Evolutionary conservation across 1,140 invertebrate species (phyloP).

Genomic region (Nixonia krombeini): DNA sequence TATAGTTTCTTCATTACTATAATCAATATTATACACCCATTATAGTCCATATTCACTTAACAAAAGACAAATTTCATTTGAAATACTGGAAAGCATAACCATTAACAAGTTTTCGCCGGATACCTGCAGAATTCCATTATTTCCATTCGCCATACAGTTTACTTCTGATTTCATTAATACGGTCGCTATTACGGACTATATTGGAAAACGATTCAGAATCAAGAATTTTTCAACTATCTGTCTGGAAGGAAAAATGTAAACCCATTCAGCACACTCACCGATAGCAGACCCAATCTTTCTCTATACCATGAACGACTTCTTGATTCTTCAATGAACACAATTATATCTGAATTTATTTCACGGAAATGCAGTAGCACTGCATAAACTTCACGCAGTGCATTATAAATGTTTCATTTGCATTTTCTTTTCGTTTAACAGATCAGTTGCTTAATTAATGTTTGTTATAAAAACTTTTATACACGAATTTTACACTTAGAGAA

Average conservation of each 20-base stretch:
- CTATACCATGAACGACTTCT: background rate
- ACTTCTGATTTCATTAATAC: constrained; percentile 23
- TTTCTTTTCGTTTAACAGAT: no score
- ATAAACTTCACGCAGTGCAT: background rate
- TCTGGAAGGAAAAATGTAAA: background rate
- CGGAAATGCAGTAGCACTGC: background rate
- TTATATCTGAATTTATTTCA: background rate
- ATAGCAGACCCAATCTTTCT: background rate
- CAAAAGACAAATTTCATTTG: no score
- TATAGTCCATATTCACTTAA: no score
- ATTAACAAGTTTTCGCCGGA: background rate
- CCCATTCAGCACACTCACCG: constrained; percentile 1
- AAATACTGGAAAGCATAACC: no score
- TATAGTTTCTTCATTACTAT: no score
- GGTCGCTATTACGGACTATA: constrained; percentile 10
- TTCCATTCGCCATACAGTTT: background rate
- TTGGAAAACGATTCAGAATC: constrained; percentile 16
- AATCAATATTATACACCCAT: no score
- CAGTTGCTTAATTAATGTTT: no score
- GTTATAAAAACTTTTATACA: no score
- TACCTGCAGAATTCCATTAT: background rate
- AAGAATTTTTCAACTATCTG: background rate
- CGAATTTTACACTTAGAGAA: no score
- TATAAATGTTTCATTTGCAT: no score
- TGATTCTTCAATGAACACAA: background rate